Base-by-base conservation (phyloP, 2,797 vertebrate genomes). In the Rhyacichthys aspro region DNA sequence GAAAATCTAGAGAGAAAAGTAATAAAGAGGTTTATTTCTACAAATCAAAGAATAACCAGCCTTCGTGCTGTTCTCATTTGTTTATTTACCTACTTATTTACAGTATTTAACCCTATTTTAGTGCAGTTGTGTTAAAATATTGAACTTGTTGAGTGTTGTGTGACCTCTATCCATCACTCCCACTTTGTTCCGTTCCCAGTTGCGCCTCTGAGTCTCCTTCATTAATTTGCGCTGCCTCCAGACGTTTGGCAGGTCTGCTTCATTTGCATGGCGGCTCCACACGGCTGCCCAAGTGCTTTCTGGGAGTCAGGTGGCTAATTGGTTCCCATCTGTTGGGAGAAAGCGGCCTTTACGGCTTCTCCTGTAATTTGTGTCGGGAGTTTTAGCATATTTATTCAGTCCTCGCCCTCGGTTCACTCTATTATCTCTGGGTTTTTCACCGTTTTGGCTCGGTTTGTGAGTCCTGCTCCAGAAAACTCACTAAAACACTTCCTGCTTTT, bases 321-420 rank as follows among this genome's bases (percentile, higher is more conserved):
- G 84, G 84, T 78, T 86, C 79, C 90, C 88, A 89, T 91, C 90
- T 90, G 88, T 70, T 81, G 84, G 78, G 85, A 82, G 67, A 68
- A 70, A 74, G 57, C 37, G 19, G 83, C 65, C 75, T 78, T 74
- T 66, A 59, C 41, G 38, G 74, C 58, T 76, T 78, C 38, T 7
- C 46, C 48, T 65, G 64, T 86, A 79, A 82, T 85, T 81, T 86
- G 63, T 76, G 81, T 78, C 67, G 57, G 45, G 68, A 71, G 65
- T 78, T 84, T 81, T 62, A 50, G 49, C 70, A 32, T 59, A 59
- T 68, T 77, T 55, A 78, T 68, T 67, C 12, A 41, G 46, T 73
- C 45, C 34, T 23, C 4, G 0, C 14, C 37, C 28, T 4, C 34
- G 62, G 39, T 52, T 42, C 7, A 54, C 14, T 49, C 44, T 11